A percentile compares a stretch with the other conserved stretches of the same genome.
Evolutionary conservation across 2,113 vertebrate species (phyloP).

Genomic region (Coracopsis vasa): DNA sequence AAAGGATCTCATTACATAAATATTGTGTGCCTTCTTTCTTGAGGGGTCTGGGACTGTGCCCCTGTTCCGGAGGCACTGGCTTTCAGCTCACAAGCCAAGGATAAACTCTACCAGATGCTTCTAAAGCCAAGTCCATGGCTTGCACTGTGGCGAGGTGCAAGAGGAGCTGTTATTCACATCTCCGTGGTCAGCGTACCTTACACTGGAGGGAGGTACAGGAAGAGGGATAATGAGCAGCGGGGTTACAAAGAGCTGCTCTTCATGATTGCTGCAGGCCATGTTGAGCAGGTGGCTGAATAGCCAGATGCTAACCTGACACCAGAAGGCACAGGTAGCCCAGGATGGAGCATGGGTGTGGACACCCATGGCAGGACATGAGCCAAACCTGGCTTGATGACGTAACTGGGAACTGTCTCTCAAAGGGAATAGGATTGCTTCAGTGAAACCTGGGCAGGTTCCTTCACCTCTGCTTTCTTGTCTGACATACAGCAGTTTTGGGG

Average conservation of each 20-base stretch:
- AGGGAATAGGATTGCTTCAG: not conserved
- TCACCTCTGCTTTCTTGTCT: not conserved
- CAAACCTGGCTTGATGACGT: not conserved
- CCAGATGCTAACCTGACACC: not conserved
- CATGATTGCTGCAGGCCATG: not conserved
- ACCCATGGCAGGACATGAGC: not conserved
- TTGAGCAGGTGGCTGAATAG: not conserved
- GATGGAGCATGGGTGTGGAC: not conserved
- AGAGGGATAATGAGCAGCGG: not conserved
- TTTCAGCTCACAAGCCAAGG: not conserved
- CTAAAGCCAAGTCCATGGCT: not conserved
- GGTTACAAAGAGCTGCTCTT: not conserved
- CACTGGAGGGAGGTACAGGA: not conserved
- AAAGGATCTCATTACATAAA: not conserved
- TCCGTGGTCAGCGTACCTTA: not conserved
- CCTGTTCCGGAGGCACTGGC: not conserved
- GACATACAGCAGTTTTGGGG: not conserved
- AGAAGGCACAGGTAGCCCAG: not conserved
- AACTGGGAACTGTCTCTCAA: not conserved
- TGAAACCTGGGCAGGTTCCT: not conserved
- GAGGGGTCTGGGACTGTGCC: not conserved
- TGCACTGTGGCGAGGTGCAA: not conserved
- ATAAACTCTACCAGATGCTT: not conserved
- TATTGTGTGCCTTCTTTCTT: not conserved
- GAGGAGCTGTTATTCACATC: not conserved